phyloP scores from a whole-genome alignment of 2,113 vertebrate genomes.

The Coreoperca whiteheadi region DNA sequence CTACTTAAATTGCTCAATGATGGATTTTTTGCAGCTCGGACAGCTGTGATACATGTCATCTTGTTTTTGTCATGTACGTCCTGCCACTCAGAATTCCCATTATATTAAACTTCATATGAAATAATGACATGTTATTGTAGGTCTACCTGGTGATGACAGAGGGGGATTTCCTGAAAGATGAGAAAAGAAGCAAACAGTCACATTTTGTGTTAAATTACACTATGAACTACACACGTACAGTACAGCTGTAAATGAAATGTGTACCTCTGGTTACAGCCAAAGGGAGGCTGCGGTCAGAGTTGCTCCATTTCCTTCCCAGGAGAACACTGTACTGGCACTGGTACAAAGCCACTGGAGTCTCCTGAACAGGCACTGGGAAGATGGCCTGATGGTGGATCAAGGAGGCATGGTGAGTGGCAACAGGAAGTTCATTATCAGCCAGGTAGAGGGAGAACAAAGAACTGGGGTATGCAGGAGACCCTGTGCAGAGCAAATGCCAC shows the following conservation, averaged over 20 bases:
- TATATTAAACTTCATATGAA: not conserved
- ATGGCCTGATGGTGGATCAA: conserved; percentile 52
- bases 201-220: not conserved
- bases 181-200: conserved; percentile 21
- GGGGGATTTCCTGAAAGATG: conserved; percentile 44
- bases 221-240: not conserved
- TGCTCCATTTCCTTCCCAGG: conserved; percentile 60
- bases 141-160: conserved; percentile 54
- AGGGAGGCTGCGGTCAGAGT: conserved; percentile 71
- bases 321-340: conserved; percentile 80
- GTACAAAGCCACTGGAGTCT: conserved; percentile 59
- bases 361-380: conserved; percentile 74
- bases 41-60: not conserved
- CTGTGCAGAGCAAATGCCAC: conserved; percentile 74
- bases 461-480: conserved; percentile 79
- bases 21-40: not conserved
- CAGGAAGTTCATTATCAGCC: conserved; percentile 39
- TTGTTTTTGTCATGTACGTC: not conserved
- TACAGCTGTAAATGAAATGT: not conserved
- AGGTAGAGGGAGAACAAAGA: conserved; percentile 77
- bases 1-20: not conserved
- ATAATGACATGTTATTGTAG: not conserved
- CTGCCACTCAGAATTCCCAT: not conserved
- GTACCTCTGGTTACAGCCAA: conserved; percentile 66
- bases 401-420: conserved; percentile 19